Conservation (phyloP, 2,113 vertebrate genomes). For the Fulmarus glacialis region DNA sequence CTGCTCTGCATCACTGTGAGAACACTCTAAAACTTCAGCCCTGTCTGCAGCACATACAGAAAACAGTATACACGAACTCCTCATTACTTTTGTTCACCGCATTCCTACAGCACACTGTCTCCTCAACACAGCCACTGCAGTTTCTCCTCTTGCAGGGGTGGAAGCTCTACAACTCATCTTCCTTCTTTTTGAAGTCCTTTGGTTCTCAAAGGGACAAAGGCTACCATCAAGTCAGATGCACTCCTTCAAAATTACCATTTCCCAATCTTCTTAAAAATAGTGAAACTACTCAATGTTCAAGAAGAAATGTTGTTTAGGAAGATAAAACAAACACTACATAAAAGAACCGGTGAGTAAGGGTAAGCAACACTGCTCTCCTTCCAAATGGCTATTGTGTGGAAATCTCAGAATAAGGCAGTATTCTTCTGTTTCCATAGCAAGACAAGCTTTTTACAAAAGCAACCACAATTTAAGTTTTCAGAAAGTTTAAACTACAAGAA, state of each 20-base stretch:
- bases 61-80: background rate
- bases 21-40: background rate
- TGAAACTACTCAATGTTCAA: background rate
- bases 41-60: background rate
- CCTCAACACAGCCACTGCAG: background rate
- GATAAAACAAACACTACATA: background rate
- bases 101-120: background rate
- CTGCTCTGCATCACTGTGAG: background rate
- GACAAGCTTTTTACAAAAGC: background rate
- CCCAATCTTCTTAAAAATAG: background rate
- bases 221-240: background rate
- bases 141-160: background rate
- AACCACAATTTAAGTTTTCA: background rate
- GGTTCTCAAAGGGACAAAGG: background rate
- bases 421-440: background rate
- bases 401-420: background rate
- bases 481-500: background rate
- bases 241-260: background rate
- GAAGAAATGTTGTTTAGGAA: background rate
- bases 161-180: background rate
- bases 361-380: background rate
- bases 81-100: rapidly evolving
- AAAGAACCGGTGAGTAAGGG: background rate
- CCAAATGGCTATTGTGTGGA: background rate
- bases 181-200: background rate